Evolutionary conservation across 2,888 invertebrate species (phyloP).

Genomic region (Conistra vaccinii): DNA sequence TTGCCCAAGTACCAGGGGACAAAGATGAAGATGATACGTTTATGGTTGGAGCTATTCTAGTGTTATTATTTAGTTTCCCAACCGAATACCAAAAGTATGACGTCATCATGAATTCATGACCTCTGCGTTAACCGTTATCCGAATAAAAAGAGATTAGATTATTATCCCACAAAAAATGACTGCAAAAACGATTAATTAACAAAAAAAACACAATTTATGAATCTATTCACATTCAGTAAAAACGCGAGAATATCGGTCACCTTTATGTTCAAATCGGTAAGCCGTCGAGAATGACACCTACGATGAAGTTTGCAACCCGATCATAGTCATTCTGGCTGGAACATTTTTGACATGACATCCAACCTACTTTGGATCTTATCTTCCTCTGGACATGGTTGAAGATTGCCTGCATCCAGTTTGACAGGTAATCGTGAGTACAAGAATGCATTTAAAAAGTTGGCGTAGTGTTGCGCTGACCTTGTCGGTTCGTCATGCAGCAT

Average conservation of each 20-base stretch:
- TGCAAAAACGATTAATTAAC: background rate
- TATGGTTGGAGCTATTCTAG: background rate
- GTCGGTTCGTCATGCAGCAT: conserved; percentile 59
- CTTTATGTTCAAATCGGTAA: conserved; percentile 32
- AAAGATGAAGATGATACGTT: background rate
- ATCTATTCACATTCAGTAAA: background rate
- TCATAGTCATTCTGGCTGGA: conserved; percentile 28
- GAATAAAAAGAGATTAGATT: conserved; percentile 6
- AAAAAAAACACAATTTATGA: background rate
- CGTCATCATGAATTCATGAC: conserved; percentile 10
- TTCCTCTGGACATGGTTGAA: accelerated
- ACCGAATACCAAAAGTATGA: background rate
- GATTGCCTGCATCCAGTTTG: conserved; percentile 5
- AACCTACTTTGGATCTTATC: conserved; percentile 29
- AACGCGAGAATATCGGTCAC: conserved; percentile 30
- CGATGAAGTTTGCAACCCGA: conserved; percentile 32
- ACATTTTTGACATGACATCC: background rate
- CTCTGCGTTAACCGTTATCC: conserved; percentile 2
- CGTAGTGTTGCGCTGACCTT: conserved; percentile 64
- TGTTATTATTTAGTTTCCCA: background rate
- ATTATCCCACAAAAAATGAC: background rate
- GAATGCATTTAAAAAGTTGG: conserved; percentile 61
- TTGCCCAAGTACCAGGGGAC: too few species aligned
- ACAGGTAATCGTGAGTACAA: conserved; percentile 9
- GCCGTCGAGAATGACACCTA: conserved; percentile 52